phyloP scores from a whole-genome alignment of 2,113 vertebrate genomes.

The Hyla sarda region DNA sequence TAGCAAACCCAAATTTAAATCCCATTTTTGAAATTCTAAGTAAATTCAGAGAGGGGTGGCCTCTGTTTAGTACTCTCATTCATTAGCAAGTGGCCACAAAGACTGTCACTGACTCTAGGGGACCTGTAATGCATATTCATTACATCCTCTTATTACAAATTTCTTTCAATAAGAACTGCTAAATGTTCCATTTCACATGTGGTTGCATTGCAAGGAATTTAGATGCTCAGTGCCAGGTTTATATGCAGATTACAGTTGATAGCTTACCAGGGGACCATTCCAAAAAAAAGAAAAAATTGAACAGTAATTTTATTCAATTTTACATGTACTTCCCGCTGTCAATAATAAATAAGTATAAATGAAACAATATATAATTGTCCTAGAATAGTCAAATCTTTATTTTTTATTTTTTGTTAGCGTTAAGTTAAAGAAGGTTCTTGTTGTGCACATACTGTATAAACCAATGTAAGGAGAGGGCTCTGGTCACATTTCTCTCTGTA shows the following conservation, averaged over 20 bases:
- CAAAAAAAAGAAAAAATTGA: background rate
- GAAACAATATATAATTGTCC: constrained; percentile 10
- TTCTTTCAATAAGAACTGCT: background rate
- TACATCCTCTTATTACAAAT: background rate
- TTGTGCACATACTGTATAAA: background rate
- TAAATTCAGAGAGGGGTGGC: background rate
- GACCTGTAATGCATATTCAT: background rate
- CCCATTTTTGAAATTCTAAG: background rate
- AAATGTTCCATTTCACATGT: background rate
- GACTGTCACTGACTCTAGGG: background rate
- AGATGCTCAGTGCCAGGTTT: background rate
- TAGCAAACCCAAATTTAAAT: background rate
- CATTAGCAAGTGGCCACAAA: background rate
- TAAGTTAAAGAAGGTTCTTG: background rate
- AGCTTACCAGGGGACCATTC: background rate
- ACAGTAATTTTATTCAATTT: background rate
- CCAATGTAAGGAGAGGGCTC: background rate
- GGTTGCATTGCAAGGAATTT: background rate
- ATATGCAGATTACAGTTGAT: background rate
- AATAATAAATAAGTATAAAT: constrained; percentile 15
- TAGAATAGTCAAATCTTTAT: background rate
- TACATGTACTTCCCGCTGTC: background rate
- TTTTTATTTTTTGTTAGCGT: background rate
- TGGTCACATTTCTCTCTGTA: background rate
- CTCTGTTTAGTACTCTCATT: background rate